Evolutionary conservation across 2,113 vertebrate genomes (phyloP).

Genomic region (Synchiropus splendidus): DNA sequence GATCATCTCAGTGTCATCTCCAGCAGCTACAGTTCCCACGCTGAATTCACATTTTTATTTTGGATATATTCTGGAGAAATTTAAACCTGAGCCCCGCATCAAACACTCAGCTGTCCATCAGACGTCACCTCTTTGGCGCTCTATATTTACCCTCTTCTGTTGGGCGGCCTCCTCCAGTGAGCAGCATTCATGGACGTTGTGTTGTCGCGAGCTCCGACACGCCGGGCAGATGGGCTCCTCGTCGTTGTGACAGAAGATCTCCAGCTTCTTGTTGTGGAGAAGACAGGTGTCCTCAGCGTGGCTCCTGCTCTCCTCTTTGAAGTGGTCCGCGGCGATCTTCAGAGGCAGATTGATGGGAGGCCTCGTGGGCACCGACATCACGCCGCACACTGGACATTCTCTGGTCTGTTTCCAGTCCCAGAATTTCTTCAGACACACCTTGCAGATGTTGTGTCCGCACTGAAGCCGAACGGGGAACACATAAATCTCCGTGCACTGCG

Average conservation of each 20-base stretch:
- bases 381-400: conserved; percentile 49
- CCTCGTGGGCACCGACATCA: conserved; percentile 15
- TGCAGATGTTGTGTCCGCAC: conserved; percentile 54
- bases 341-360: conserved; percentile 56
- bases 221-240: conserved; percentile 42
- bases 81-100: no score
- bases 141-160: conserved; percentile 46
- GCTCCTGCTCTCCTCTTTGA: conserved; percentile 5
- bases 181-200: conserved; percentile 48
- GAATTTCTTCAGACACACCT: conserved; percentile 41
- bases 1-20: no score
- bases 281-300: conserved; percentile 16
- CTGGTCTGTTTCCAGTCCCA: conserved; percentile 46
- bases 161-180: conserved; percentile 41
- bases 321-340: conserved; percentile 41
- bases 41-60: no score
- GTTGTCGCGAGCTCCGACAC: conserved; percentile 46
- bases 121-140: no score
- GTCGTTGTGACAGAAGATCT: conserved; percentile 52
- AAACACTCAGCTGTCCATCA: no score
- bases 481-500: conserved; percentile 36
- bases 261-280: conserved; percentile 45
- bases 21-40: no score
- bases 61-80: no score
- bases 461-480: conserved; percentile 34